Base-by-base conservation (phyloP, 2,888 invertebrate species). In the Himalopsyche kuldschensis region DNA sequence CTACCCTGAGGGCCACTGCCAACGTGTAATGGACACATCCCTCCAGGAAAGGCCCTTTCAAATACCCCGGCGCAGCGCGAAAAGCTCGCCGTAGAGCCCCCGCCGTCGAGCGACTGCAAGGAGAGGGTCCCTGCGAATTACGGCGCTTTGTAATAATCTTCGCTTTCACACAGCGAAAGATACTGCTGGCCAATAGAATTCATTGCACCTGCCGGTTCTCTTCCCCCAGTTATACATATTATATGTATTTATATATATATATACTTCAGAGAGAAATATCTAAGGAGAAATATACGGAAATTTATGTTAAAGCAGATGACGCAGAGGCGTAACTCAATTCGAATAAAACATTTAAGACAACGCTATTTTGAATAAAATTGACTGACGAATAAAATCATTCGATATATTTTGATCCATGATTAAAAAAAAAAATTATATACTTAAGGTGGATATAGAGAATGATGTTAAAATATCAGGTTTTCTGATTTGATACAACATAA, bases 91-190 rank as follows among this genome's bases (percentile, higher is more conserved):
- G 41, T 30, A 63, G 75, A 47, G 79, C 46, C 78, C 35, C 41
- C 24, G 75, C 78, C 78, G 82, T 76, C 46, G 81, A 75, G 46
- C 55, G 10, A 24, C n/a, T 24, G 55, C 55, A 55, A 55, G 55
- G 4, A 55, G 55, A 20, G 24, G 55, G 55, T 55, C 78, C 83
- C 82, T 81, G 75, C 80, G 83, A 85, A 84, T 84, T 85, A 84
- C 84, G 82, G 83, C 82, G 82, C 81, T 76, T 84, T 84, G 79
- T 83, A 82, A 83, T 84, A 86, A 82, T 84, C 84, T 86, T 82
- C 75, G 78, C 80, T 83, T 85, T 79, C 81, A 79, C 84, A 81
- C 75, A 81, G 35, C 47, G 83, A 84, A 82, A 81, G 83, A 76
- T 31, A 35, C 32, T 35, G 76, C 76, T 80, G 78, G 79, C 86